Percentiles rank a stretch among this genome's conserved stretches.
These are phyloP conservation scores for Lipophrys pholis DNA, from an alignment of 2,113 vertebrate genomes.

Conservation along the genomic window DNA sequence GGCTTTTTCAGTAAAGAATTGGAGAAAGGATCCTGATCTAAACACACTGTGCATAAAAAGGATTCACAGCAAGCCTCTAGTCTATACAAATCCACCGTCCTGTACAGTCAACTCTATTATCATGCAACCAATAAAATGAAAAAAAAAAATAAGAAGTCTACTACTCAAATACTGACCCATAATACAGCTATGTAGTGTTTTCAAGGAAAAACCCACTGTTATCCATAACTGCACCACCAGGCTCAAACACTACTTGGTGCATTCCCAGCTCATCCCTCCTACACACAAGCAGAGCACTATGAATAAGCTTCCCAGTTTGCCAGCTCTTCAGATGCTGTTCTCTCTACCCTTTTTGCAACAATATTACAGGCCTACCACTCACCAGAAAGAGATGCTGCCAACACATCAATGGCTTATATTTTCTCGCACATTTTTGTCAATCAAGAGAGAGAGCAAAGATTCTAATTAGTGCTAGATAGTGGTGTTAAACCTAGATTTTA, in stretches of 20 bases:
- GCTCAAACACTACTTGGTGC: slow-evolving; percentile 57
- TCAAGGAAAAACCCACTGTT: slow-evolving; percentile 52
- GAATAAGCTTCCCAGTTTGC: slow-evolving; percentile 63
- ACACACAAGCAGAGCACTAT: slow-evolving; percentile 55
- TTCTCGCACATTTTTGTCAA: slow-evolving; percentile 7
- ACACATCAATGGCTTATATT: slow-evolving; percentile 33
- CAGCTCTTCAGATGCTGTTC: slow-evolving; percentile 49
- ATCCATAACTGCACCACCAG: slow-evolving; percentile 47
- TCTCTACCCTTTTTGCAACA: slow-evolving; percentile 45
- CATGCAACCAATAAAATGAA: slow-evolving; percentile 12
- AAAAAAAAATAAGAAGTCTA: slow-evolving; percentile 9
- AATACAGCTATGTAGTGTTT: slow-evolving; percentile 52
- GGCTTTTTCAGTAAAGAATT: neutral
- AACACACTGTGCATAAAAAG: slow-evolving; percentile 12
- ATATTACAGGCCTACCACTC: slow-evolving; percentile 45
- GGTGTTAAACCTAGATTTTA: slow-evolving; percentile 1
- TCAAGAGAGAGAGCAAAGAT: neutral
- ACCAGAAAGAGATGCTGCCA: slow-evolving; percentile 33
- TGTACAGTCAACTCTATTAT: slow-evolving; percentile 23
- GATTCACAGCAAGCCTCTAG: slow-evolving; percentile 7
- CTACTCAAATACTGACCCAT: slow-evolving; percentile 38
- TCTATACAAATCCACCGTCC: slow-evolving; percentile 14
- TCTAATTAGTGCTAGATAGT: slow-evolving; percentile 1
- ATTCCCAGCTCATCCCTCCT: slow-evolving; percentile 64
- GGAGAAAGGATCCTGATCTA: neutral